Evolutionary conservation across 2,888 invertebrate genomes (phyloP), one percentile per base, ranked within the genome.

Genomic region (Cephalotes varians): DNA sequence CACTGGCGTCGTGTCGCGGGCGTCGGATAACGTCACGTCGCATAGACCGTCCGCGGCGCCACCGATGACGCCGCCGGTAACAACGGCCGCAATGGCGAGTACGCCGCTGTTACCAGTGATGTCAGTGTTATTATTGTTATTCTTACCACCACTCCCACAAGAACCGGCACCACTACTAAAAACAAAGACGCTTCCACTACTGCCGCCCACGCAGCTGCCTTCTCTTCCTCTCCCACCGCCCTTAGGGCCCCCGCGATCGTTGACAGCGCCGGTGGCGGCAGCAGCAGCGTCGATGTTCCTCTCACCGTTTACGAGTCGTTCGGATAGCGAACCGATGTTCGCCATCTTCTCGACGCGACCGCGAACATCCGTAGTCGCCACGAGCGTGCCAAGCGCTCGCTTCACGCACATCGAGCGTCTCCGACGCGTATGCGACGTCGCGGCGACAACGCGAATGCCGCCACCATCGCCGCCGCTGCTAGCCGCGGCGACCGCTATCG

Each of bases 251-350:
- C 83, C 31, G 44, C 56, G 56, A 74, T 77, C 81, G 47, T 81
- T 69, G 84, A 71, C 82, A 82, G 86, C 64, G 81, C 54, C 65
- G 54, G 81, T 31, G 31, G 51, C 69, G 40, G 37, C 77, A 81
- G 81, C 87, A 83, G 87, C 87, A 81, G 81, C 85, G 84, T 76
- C 71, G 83, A 81, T 82, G 40, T 12, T 54, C 81, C 88, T 92
- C 90, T 93, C 93, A 90, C 93, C 93, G 92, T 93, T 94, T 88
- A 93, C 90, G 88, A 93, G 89, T 88, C 88, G 89, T 87, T 77
- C 25, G 44, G 91, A 88, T 89, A 89, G 88, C 88, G 92, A 92
- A 86, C 90, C 90, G 88, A 90, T 90, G 91, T 92, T 93, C 93
- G 94, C 93, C 94, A 93, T 94, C 86, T 92, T 93, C 91, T 90